phyloP scores from a whole-genome alignment of 2,888 invertebrate genomes.

The Tenthredo scrophulariae region DNA sequence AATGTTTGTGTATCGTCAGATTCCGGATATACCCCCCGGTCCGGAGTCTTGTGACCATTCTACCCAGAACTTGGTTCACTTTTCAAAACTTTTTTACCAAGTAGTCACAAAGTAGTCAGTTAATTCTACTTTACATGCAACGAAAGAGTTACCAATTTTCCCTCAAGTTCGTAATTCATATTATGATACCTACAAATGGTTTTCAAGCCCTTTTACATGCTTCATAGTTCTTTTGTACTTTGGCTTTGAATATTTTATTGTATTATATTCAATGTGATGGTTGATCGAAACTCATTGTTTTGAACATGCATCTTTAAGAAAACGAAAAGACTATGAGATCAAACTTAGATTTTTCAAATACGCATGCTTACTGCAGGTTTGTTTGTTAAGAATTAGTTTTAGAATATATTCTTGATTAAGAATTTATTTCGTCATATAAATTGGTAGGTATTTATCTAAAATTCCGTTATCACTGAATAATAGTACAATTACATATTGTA shows the following conservation, averaged over 20 bases:
- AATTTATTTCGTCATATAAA: slow-evolving; percentile 51
- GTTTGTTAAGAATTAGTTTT: slow-evolving; percentile 46
- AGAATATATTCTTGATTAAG: slow-evolving; percentile 49
- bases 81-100: background rate
- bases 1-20: slow-evolving; percentile 14
- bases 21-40: background rate
- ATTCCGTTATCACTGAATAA: slow-evolving; percentile 57
- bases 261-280: background rate
- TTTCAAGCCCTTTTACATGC: slow-evolving; percentile 21
- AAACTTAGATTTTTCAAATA: slow-evolving; percentile 32
- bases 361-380: slow-evolving; percentile 51
- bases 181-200: background rate
- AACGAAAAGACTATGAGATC: slow-evolving; percentile 47
- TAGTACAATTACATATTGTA: slow-evolving; percentile 74
- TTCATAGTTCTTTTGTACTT: background rate
- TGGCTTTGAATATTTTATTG: background rate
- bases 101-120: background rate
- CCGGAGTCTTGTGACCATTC: background rate
- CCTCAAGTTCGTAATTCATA: background rate
- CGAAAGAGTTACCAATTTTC: background rate
- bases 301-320: slow-evolving; percentile 19
- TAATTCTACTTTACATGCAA: slow-evolving; percentile 12
- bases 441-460: slow-evolving; percentile 45
- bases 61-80: background rate
- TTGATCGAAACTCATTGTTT: slow-evolving; percentile 23